Conservation (phyloP, 2,888 invertebrate genomes). For the Ectobius pallidus region DNA sequence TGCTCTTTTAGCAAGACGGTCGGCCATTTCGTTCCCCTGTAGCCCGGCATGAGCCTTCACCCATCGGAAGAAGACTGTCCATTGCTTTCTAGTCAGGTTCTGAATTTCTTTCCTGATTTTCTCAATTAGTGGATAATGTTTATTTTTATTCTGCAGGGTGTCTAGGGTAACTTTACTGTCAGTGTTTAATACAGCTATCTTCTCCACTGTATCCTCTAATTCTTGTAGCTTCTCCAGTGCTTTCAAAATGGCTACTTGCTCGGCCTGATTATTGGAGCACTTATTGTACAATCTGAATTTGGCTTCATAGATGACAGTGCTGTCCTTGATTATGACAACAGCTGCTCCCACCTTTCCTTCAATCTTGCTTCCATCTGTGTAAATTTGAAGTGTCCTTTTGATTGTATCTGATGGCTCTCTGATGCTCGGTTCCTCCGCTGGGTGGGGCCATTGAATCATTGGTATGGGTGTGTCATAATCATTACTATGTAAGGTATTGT, state of each 20-base stretch:
- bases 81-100: background rate
- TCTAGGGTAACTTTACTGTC: background rate
- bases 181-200: background rate
- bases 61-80: no score
- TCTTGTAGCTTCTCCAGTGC: background rate
- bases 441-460: background rate
- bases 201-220: background rate
- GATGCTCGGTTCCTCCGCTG: background rate
- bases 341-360: background rate
- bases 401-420: background rate
- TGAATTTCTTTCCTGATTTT: background rate
- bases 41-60: no score
- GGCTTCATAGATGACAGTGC: no score
- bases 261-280: background rate
- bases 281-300: background rate
- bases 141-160: background rate
- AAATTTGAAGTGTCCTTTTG: background rate
- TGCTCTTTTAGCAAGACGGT: background rate
- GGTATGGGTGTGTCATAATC: no score
- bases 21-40: background rate
- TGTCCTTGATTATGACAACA: background rate
- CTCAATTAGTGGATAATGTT: background rate
- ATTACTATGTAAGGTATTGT: background rate
- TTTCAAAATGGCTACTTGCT: background rate
- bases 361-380: background rate